A percentile compares a stretch with the other conserved stretches of the same genome.
phyloP scores from a whole-genome alignment of 2,797 vertebrate genomes.

The Allobates femoralis region DNA sequence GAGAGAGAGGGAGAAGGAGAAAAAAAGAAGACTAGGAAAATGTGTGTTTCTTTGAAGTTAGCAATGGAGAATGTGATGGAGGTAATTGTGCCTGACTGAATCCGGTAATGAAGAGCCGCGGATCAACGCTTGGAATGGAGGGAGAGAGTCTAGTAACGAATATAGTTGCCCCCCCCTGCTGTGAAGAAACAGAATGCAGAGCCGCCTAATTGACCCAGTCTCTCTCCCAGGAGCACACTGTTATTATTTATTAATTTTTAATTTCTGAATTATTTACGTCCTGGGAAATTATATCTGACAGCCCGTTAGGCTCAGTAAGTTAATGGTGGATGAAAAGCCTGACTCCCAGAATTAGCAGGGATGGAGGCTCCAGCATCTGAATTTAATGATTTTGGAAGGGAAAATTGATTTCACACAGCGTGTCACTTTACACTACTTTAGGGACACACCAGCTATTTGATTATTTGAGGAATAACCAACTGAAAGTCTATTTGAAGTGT shows the following conservation, averaged over 20 bases:
- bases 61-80: constrained; percentile 81
- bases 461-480: constrained; percentile 83
- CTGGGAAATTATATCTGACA: constrained; percentile 85
- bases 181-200: constrained; percentile 86
- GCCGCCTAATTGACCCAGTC: constrained; percentile 92
- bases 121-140: constrained; percentile 80
- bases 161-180: constrained; percentile 78
- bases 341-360: constrained; percentile 77
- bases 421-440: constrained; percentile 86
- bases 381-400: constrained; percentile 84
- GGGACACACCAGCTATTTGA: constrained; percentile 83
- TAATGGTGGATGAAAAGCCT: constrained; percentile 87
- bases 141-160: constrained; percentile 82
- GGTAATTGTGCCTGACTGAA: constrained; percentile 93
- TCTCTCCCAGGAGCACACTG: constrained; percentile 88
- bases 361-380: constrained; percentile 79
- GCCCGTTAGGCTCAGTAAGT: constrained; percentile 82
- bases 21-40: constrained; percentile 80
- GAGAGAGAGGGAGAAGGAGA: constrained; percentile 66
- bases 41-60: constrained; percentile 91
- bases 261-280: constrained; percentile 96
- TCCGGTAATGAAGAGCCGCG: constrained; percentile 90
- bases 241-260: constrained; percentile 99
- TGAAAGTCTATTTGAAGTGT: constrained; percentile 84
- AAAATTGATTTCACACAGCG: constrained; percentile 85